Base-by-base conservation (phyloP, 2,797 vertebrate genomes). In the Caiman crocodilus region DNA sequence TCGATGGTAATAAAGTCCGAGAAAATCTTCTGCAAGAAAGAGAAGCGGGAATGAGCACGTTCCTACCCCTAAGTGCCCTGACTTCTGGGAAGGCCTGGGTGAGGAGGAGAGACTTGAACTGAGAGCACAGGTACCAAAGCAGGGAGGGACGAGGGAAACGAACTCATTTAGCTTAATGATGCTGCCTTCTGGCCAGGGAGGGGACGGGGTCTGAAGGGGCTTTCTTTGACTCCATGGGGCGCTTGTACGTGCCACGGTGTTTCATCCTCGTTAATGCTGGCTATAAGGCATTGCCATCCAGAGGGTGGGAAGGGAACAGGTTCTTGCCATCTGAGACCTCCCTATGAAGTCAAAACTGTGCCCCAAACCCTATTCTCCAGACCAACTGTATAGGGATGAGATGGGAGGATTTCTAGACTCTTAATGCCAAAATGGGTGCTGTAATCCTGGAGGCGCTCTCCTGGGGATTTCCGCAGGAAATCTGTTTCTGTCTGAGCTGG, bases 1-100 rank as follows among this genome's bases (percentile, higher is more conserved):
- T 99, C 98, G 17, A 99, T 96, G 21, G 97, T 98, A 57, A 98
- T 95, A 69, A 99, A 99, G 76, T 99, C 98, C 1, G 63, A 95
- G 88, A 99, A 98, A 67, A 98, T 97, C 78, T 79, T 98, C 98
- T 99, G 83, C 18, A 92, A 93, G 42, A 73, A 85, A 57, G 92
- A 21, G 28, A 79, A 30, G 57, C 4, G 5, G 12, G 15, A 50
- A 4, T 15, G 58, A 84, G 69, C 28, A 12, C 21, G 32, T 30
- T 74, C n/a, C 20, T 23, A 32, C 5, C 28, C 32, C 81, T 20
- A 64, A 5, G 25, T 2, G n/a, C 20, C 26, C 2, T 25, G 42
- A 8, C 5, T 85, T 3, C 35, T 61, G 56, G 79, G 28, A 30
- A 64, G 56, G 30, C 13, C 8, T 2, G 42, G 42, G 23, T 42